A percentile compares a stretch with the other conserved stretches of the same genome.
These are phyloP conservation scores for Xylota sylvarum DNA, from an alignment of 2,888 invertebrate genomes.

Conservation along the genomic window DNA sequence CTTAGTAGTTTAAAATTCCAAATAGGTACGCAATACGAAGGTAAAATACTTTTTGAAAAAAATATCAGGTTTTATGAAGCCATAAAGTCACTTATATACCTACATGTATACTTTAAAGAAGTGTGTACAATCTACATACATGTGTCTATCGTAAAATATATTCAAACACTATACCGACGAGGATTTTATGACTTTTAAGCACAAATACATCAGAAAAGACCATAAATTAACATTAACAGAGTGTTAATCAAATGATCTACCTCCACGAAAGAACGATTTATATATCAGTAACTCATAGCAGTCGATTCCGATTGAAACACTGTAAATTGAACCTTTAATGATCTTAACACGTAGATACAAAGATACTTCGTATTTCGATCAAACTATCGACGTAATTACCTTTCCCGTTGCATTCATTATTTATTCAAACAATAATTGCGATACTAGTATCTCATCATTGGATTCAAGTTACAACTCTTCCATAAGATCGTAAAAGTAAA, in stretches of 20 bases:
- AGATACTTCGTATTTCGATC: background rate
- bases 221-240: background rate
- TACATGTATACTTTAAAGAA: no score
- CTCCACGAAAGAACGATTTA: background rate
- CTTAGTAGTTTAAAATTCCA: no score
- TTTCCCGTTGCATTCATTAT: background rate
- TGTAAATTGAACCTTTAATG: background rate
- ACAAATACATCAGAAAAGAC: background rate
- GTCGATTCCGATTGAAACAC: background rate
- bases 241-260: background rate
- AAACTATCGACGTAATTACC: background rate
- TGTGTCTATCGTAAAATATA: background rate
- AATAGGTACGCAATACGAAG: no score
- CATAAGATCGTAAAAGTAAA: conserved; percentile 12
- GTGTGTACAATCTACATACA: no score
- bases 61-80: no score
- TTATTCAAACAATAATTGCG: background rate
- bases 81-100: no score
- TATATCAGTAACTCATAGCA: background rate
- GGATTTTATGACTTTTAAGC: background rate
- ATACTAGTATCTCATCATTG: background rate
- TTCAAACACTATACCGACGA: background rate
- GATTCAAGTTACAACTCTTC: background rate
- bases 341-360: background rate
- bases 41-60: no score